Evolutionary conservation across 2,113 vertebrate genomes (phyloP).

Genomic region (Ia io): DNA sequence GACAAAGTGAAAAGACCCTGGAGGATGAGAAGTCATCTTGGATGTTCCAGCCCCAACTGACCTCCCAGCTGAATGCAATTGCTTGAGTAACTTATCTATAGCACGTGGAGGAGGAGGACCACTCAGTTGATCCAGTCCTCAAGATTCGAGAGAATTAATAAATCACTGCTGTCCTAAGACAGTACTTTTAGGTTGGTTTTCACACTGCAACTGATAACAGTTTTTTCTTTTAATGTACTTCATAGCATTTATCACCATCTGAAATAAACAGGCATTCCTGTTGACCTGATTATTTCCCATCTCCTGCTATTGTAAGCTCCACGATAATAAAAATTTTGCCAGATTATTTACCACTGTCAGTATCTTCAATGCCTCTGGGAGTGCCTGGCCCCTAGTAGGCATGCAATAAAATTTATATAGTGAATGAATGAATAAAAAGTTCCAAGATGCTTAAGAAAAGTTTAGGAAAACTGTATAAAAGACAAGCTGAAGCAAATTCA

Average conservation of each 20-base stretch:
- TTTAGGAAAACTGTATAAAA: not conserved
- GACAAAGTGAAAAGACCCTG: not conserved
- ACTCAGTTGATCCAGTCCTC: not conserved
- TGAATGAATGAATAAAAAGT: not conserved
- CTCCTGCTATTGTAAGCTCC: not conserved
- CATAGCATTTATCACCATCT: not conserved
- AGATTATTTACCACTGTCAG: not conserved
- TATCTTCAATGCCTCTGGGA: not conserved
- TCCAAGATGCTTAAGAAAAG: not conserved
- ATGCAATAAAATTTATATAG: not conserved
- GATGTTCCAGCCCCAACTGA: not conserved
- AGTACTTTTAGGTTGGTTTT: not conserved
- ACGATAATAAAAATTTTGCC: not conserved
- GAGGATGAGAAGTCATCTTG: not conserved
- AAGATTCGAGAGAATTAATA: not conserved
- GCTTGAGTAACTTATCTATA: not conserved
- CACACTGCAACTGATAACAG: not conserved
- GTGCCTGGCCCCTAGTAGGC: not conserved
- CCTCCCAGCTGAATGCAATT: not conserved
- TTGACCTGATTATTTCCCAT: not conserved
- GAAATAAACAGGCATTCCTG: not conserved
- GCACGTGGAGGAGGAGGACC: not conserved
- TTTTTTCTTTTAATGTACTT: not conserved
- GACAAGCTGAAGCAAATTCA: not conserved
- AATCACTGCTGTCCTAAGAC: not conserved